Base-by-base conservation (phyloP, 2,888 invertebrate genomes). In the Dascillus cervinus region DNA sequence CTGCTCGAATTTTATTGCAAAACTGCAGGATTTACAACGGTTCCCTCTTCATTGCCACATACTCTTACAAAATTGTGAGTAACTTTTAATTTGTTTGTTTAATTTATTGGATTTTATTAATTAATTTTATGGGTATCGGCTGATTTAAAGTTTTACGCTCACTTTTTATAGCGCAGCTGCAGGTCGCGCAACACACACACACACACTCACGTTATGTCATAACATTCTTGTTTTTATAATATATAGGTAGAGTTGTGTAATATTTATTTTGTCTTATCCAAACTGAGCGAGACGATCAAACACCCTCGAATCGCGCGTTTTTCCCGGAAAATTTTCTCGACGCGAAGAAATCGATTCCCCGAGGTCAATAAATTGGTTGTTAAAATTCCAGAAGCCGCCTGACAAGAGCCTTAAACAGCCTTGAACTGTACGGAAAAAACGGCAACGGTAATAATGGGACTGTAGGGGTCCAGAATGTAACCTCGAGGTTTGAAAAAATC, bases 41-140 rank as follows among this genome's bases (percentile, higher is more conserved):
- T 58, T 24, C 56, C 58, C 17, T 29, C 41, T 19, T 40, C 47
- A 25, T 41, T 57, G 34, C 57, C 57, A 8, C 41, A 45, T 27
- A 44, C 49, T 26, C 43, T 57, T 31, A 47, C 45, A 38, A 57
- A 57, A 53, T 46, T 57, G 57, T 57, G 44, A 57, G 57, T 56
- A 26, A 15, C 17, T 14, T 28, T 24, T 24, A 12, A 19, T 26
- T 28, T 27, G 32, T 27, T 17, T 13, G 15, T 19, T 26, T 27
- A 27, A 15, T 22, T 26, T 21, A n/a, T n/a, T n/a, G n/a, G n/a
- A 32, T 34, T 17, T 14, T 24, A 26, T 23, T n/a, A 6, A 23
- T 3, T 9, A 10, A 23, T 11, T 21, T 21, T 10, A 23, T 2
- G 24, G 4, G 11, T 23, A 23, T 11, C 11, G 4, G 3, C 8